Conservation (phyloP, 2,888 invertebrate genomes). For the Scaptomyza reducta region DNA sequence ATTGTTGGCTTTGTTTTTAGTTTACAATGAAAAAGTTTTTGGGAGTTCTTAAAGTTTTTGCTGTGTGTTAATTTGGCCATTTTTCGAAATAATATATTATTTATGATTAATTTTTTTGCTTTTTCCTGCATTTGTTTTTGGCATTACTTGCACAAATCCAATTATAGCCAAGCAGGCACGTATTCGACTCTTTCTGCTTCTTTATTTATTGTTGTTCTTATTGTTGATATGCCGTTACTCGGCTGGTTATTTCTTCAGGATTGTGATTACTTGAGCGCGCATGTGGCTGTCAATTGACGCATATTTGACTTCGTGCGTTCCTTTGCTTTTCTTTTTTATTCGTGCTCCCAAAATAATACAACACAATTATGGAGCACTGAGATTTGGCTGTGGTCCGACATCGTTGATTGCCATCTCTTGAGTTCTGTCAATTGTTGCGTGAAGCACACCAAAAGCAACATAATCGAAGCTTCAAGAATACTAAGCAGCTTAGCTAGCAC, state of each 20-base stretch:
- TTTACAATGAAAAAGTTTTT: conserved; percentile 50
- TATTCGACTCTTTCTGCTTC: conserved; percentile 30
- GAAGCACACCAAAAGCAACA: conserved; percentile 36
- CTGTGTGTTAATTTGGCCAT: conserved; percentile 59
- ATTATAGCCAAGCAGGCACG: conserved; percentile 66
- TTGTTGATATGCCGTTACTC: conserved; percentile 58
- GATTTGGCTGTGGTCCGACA: conserved; percentile 44
- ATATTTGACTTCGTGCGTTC: conserved; percentile 71
- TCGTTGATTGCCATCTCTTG: conserved; percentile 69
- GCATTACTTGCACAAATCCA: conserved; percentile 48
- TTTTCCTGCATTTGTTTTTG: conserved; percentile 12
- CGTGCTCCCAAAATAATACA: conserved; percentile 43
- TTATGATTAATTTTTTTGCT: conserved; percentile 50
- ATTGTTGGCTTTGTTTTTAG: conserved; percentile 53
- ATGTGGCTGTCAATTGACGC: conserved; percentile 78
- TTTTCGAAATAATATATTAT: conserved; percentile 53
- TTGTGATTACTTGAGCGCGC: conserved; percentile 77
- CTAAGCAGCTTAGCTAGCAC: conserved; percentile 64
- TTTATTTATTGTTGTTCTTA: conserved; percentile 7
- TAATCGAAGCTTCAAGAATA: conserved; percentile 51
- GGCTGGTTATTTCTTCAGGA: conserved; percentile 76
- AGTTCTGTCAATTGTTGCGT: conserved; percentile 59
- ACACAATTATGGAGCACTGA: conserved; percentile 69
- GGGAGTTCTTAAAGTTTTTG: conserved; percentile 39
- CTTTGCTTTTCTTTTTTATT: conserved; percentile 4